Base-by-base conservation (phyloP, 1,140 invertebrate genomes). In the Glomeris maerens region DNA sequence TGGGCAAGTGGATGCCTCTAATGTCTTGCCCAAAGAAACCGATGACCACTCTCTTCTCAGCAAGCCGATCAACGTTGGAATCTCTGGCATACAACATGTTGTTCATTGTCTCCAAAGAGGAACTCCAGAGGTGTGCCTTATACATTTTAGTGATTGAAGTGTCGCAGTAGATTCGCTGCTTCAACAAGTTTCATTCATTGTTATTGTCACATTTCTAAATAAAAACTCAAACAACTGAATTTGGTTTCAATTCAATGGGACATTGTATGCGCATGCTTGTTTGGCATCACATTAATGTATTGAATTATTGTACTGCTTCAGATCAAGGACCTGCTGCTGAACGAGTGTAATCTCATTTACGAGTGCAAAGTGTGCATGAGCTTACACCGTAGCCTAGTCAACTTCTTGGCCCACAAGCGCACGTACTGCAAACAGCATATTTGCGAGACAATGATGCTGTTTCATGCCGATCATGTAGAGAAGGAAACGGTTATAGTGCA, bases 341-440 rank as follows among this genome's bases (percentile, higher is more conserved):
- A 80, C 61, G 84, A 90, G 71, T 88, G 84, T 71, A 80, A 84
- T 62, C 63, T 88, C 39, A 75, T 91, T 56, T 81, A 84, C 61
- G 86, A 91, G 65, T 91, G 86, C 64, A 79, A 79, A 64, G 74
- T 84, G 25, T 91, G 86, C 63, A 69, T 77, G n/a, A 86, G 78
- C 62, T 71, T 91, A 57, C 89, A 88, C 65, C 73, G 86, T 58
- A 83, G 80, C 60, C 67, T 90, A 50, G 75, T 78, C 0, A 88
- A 89, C 67, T 84, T 89, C 60, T 74, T 89, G 53, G 80, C 80
- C 38, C 86, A 90, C 59, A 90, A 90, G 65, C 68, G 84, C 48
- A 72, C 77, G 28, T 89, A 83, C 59, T 90, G 85, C 60, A 72
- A 64, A 54, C 68, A 71, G 42, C 63, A 65, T 51, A 59, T 52